Evolutionary conservation across 2,113 vertebrate species (phyloP), one percentile per base, ranked within the genome.

Genomic region (Strix aluco): DNA sequence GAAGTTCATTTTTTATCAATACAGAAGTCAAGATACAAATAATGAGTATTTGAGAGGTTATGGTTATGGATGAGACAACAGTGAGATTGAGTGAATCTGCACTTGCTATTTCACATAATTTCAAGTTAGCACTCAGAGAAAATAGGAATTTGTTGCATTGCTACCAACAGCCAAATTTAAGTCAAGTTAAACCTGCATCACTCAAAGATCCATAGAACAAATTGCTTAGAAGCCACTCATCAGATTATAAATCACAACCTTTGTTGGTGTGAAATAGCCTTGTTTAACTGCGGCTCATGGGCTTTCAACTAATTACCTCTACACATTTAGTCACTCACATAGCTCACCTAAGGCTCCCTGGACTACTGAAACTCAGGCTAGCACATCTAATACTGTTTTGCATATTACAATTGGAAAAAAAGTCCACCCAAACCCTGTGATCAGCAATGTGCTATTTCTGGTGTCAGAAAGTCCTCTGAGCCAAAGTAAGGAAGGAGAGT

Each of bases 391-490:
- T 55, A 34, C 42, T 86, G n/a, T n/a, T 32, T 49, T 74, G 17
- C 13, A 21, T 63, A 51, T 89, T 58, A 42, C 22, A 63, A 1
- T 29, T 52, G 34, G 10, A 27, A 30, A 79, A 63, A 71, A 62
- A 71, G 20, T 22, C 47, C 38, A 69, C 21, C 29, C 44, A 67
- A 79, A 81, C 15, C 15, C 25, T 55, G 13, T 71, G 55, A 86
- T 81, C n/a, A 78, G 9, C n/a, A 52, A 19, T 52, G 59, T 57
- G 69, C 47, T 88, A 40, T 63, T 81, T 86, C 57, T 93, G 72
- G 57, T 84, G 44, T 84, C 51, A 93, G 80, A 90, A 93, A 52
- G n/a, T 74, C 75, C 75, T 83, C 69, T 86, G 72, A 92, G 75
- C 42, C 93, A 88, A 90, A 83, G 29, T 36, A 73, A 90, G 36